Base-by-base conservation (phyloP, 2,113 vertebrate species). In the Rhegmatorhina hoffmannsi region DNA sequence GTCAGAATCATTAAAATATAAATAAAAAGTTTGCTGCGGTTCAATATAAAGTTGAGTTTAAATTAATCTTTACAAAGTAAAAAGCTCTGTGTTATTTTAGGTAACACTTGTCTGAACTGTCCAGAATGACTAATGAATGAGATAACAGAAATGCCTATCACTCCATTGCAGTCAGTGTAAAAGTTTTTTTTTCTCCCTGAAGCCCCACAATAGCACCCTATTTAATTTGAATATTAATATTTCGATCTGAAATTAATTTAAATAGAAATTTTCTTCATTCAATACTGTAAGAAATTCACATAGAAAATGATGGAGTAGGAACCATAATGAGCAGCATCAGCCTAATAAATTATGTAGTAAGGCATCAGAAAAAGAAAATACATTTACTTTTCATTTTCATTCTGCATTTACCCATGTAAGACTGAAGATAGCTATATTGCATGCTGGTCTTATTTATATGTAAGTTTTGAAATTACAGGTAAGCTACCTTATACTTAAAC, bases 61-160 rank as follows among this genome's bases (percentile, higher is more conserved):
- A 66, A 79, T 89, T 92, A 91, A 69, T 82, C 47, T 90, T 90
- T 49, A 73, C 63, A 89, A 93, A 73, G 92, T 78, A 80, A 87
- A 96, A 91, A 87, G 43, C 38, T 88, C 26, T 77, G 60, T 83
- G 66, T 92, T 95, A 84, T 94, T 91, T 29, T 43, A 70, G 49
- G 90, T 55, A 92, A 63, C 78, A 60, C 31, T 92, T 95, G 74
- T 94, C 93, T 95, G 78, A 96, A 92, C 94, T 95, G 88, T 94
- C 91, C 90, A 95, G 77, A 95, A 95, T 96, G 88, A 93, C 94
- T 96, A 92, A 90, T 94, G 77, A 96, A 95, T 63, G 53, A 94
- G 92, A 96, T 97, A 96, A 95, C 68, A 91, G 67, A 95, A 70
- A 89, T 93, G 70, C 63, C 94, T 95, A 84, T 97, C 91, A 97